Evolutionary conservation across 1,140 invertebrate species (phyloP).

Genomic region (Brachionus asplanchnoidis): DNA sequence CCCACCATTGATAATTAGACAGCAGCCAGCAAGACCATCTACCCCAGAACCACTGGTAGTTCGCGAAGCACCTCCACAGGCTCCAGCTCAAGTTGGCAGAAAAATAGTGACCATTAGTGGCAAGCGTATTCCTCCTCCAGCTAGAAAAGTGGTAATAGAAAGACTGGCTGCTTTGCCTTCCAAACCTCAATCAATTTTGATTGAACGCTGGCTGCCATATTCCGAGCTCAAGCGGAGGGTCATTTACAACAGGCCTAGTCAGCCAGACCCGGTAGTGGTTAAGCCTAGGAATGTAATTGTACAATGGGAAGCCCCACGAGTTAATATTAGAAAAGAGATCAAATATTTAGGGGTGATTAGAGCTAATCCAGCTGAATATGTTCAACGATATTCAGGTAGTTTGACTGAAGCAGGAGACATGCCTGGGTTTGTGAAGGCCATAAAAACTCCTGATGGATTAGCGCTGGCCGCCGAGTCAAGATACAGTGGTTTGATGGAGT

Average conservation of each 20-base stretch:
- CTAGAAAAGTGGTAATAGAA: slow-evolving; percentile 38
- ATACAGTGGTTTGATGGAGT: background rate
- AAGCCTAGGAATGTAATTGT: slow-evolving; percentile 40
- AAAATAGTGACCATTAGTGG: slow-evolving; percentile 37
- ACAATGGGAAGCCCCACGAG: slow-evolving; percentile 28
- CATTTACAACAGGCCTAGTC: slow-evolving; percentile 4
- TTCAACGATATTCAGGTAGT: background rate
- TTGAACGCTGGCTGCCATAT: slow-evolving; percentile 42
- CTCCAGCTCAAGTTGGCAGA: background rate
- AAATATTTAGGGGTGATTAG: slow-evolving; percentile 38
- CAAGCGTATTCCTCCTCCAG: slow-evolving; percentile 31
- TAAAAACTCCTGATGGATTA: slow-evolving; percentile 2
- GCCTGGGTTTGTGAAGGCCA: background rate
- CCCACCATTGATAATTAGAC: slow-evolving; percentile 40
- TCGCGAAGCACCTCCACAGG: slow-evolving; percentile 20
- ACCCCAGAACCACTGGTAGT: slow-evolving; percentile 37
- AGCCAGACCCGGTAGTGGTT: background rate
- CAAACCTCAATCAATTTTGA: slow-evolving; percentile 40
- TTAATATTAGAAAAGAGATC: slow-evolving; percentile 22
- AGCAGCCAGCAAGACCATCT: slow-evolving; percentile 21
- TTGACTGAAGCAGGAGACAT: background rate
- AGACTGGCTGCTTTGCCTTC: slow-evolving; percentile 35
- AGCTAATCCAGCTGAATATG: slow-evolving; percentile 39
- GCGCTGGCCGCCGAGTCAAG: background rate
- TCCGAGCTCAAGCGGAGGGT: slow-evolving; percentile 7